phyloP scores from a whole-genome alignment of 2,888 invertebrate species.

The Yponomeuta evonymella region DNA sequence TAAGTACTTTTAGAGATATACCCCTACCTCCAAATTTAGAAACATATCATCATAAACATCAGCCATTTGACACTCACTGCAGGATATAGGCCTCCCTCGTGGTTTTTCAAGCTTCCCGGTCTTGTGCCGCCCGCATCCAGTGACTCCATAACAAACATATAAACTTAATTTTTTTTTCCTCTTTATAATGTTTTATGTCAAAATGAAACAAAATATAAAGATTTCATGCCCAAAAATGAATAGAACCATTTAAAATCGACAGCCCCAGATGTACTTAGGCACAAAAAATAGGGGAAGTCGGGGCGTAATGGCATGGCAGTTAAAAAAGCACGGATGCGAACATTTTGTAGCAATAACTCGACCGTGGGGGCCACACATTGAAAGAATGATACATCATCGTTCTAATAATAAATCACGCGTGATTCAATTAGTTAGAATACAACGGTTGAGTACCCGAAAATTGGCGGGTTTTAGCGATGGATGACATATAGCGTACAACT shows the following conservation, averaged over 20 bases:
- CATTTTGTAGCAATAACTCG: constrained; percentile 71
- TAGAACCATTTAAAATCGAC: constrained; percentile 33
- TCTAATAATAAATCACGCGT: constrained; percentile 75
- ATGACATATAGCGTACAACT: constrained; percentile 30
- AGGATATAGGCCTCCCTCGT: too few relatives aligned
- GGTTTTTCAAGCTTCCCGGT: too few relatives aligned
- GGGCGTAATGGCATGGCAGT: constrained; percentile 48
- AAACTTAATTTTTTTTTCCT: too few relatives aligned
- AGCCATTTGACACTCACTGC: too few relatives aligned
- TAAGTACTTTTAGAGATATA: too few relatives aligned
- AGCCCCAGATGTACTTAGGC: constrained; percentile 38
- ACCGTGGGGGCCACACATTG: constrained; percentile 67
- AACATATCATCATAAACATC: too few relatives aligned
- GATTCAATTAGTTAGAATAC: constrained; percentile 75
- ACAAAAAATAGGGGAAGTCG: constrained; percentile 56
- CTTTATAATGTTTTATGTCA: not conserved
- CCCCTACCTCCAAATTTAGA: too few relatives aligned
- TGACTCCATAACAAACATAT: too few relatives aligned
- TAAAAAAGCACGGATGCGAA: constrained; percentile 64
- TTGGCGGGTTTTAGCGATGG: constrained; percentile 50
- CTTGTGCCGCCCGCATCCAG: too few relatives aligned
- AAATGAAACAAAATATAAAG: not conserved
- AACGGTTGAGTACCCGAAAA: constrained; percentile 48
- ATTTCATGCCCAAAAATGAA: not conserved
- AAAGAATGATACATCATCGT: constrained; percentile 76